Percentiles rank a stretch among this genome's conserved stretches.
These are phyloP conservation scores for Mus musculus DNA, from an alignment of 2,113 vertebrate species.

Conservation along the genomic window GRCm39 chr16:88415501-88416000, in stretches of 20 bases:
- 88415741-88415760: constrained; percentile 1
- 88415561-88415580: background rate
- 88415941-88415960: background rate
- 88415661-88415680: background rate
- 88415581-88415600: background rate
- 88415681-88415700: background rate
- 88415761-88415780: background rate
- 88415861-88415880: background rate
- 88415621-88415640: background rate
- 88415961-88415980: background rate
- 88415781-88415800: background rate
- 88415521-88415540: background rate
- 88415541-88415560: background rate
- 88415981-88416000: background rate
- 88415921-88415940: background rate
- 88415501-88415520: background rate
- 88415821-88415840: background rate
- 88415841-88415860: background rate
- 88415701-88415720: background rate
- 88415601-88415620: background rate
- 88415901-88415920: background rate
- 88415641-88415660: background rate
- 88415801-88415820: background rate
- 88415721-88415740: background rate
- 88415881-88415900: background rate